Percentiles rank a stretch among this genome's conserved stretches.
These are phyloP conservation scores for Drosophila mimica DNA, from an alignment of 2,888 invertebrate genomes.

Conservation along the genomic window DNA sequence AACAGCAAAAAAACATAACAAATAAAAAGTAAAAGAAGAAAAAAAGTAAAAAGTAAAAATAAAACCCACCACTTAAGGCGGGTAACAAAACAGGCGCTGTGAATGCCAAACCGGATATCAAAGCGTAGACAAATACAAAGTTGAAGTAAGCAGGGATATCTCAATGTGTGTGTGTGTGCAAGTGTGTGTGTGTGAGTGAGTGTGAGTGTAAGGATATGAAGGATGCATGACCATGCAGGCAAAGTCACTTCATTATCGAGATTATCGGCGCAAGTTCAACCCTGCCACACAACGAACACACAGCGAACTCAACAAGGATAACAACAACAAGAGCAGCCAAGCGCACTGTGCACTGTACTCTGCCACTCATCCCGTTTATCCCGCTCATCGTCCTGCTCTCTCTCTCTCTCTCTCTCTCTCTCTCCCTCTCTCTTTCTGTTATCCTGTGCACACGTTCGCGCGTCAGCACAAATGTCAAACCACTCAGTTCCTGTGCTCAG, in stretches of 20 bases:
- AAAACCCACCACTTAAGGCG: constrained; percentile 80
- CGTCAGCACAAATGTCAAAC: constrained; percentile 82
- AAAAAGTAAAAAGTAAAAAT: constrained; percentile 32
- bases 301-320: constrained; percentile 47
- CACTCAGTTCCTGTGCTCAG: constrained; percentile 68
- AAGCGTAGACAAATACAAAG: constrained; percentile 60
- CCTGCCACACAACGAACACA: constrained; percentile 49
- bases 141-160: constrained; percentile 33
- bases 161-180: neutral
- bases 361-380: constrained; percentile 18
- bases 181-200: constrained; percentile 30
- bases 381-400: constrained; percentile 46
- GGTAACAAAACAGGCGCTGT: constrained; percentile 50
- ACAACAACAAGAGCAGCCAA: constrained; percentile 39
- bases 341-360: constrained; percentile 21
- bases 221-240: constrained; percentile 78
- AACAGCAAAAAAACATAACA: constrained; percentile 57
- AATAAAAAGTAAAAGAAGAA: constrained; percentile 33
- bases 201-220: constrained; percentile 49
- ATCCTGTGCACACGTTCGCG: constrained; percentile 80
- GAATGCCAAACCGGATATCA: constrained; percentile 77
- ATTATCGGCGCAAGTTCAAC: constrained; percentile 82
- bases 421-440: neutral
- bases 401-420: neutral
- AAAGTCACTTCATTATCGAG: constrained; percentile 82